Percentiles rank a stretch among this genome's conserved stretches.
Evolutionary conservation across 2,888 invertebrate species (phyloP).

Genomic region (Pantelozetes paolii): DNA sequence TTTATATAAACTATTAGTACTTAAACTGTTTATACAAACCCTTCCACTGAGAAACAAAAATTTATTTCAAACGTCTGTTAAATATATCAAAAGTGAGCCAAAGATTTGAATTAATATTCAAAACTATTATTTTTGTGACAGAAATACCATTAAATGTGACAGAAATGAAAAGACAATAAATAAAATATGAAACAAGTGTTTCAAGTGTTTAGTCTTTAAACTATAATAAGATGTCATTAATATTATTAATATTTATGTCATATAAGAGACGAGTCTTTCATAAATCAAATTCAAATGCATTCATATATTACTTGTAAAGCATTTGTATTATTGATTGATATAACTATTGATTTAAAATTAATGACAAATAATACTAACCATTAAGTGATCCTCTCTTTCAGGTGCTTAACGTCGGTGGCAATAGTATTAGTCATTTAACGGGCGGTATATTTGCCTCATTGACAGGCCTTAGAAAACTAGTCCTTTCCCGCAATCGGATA

Average conservation of each 20-base stretch:
- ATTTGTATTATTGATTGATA: background rate
- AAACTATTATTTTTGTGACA: too few species aligned
- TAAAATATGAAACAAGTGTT: too few species aligned
- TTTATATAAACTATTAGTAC: too few species aligned
- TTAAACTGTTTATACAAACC: too few species aligned
- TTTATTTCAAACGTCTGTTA: too few species aligned
- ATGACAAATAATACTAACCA: background rate
- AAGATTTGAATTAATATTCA: too few species aligned
- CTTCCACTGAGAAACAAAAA: too few species aligned
- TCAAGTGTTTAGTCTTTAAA: too few species aligned
- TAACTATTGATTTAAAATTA: background rate
- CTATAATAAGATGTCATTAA: background rate
- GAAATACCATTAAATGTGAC: too few species aligned
- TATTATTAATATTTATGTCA: background rate
- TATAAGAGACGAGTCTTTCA: background rate
- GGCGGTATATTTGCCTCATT: constrained; percentile 50
- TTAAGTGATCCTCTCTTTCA: background rate
- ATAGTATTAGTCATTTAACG: constrained; percentile 51
- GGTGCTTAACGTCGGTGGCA: constrained; percentile 44
- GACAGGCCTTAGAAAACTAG: constrained; percentile 49
- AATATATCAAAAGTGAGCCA: too few species aligned
- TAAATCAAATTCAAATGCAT: constrained; percentile 7
- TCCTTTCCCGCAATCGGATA: constrained; percentile 51
- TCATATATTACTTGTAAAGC: background rate
- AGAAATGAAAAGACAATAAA: too few species aligned